Percentiles rank a stretch among this genome's conserved stretches.
Conservation (phyloP, 1,140 invertebrate species). For the Acromyrmex charruanus region DNA sequence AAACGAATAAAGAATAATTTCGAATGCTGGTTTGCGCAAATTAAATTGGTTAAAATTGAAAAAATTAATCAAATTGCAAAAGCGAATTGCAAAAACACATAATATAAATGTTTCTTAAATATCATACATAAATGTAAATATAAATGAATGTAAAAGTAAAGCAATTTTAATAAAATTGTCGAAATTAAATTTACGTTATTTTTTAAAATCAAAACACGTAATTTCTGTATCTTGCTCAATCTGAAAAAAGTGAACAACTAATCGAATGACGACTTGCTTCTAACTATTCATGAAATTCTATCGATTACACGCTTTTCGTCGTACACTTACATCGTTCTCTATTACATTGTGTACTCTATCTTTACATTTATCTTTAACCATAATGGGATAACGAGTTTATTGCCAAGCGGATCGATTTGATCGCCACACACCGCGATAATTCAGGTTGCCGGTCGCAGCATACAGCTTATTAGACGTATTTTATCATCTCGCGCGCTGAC, state of each 20-base stretch:
- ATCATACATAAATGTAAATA: not conserved
- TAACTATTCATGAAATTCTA: not conserved
- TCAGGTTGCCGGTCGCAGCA: not conserved
- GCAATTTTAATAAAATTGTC: not conserved
- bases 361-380: constrained; percentile 42
- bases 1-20: too few relatives aligned
- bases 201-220: not conserved
- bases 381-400: constrained; percentile 52
- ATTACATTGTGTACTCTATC: constrained; percentile 18
- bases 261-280: too few relatives aligned
- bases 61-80: too few relatives aligned
- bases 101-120: not conserved
- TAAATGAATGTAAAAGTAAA: too few relatives aligned
- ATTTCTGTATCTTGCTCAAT: not conserved
- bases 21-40: too few relatives aligned
- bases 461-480: constrained; percentile 36
- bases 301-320: not conserved
- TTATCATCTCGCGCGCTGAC: constrained; percentile 33
- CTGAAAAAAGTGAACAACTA: not conserved
- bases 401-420: constrained; percentile 16
- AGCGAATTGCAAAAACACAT: too few relatives aligned
- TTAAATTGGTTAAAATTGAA: too few relatives aligned
- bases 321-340: not conserved
- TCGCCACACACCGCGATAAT: constrained; percentile 29
- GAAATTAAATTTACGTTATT: constrained; percentile 18